phyloP scores from a whole-genome alignment of 2,113 vertebrate species.

The Rhabdomys dilectus region DNA sequence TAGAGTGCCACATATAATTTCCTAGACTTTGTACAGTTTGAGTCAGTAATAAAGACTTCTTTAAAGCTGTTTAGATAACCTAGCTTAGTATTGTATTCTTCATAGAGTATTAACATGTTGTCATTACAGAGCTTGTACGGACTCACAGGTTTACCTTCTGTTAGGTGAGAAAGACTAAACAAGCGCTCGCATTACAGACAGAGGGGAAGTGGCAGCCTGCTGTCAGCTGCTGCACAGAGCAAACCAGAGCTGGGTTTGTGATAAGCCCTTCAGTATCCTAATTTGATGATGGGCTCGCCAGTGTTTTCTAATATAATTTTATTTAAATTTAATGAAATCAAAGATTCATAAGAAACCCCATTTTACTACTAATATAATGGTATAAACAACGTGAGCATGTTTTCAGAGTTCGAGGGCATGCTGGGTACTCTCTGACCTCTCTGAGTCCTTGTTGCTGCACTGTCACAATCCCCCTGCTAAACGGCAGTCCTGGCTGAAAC shows the following conservation, averaged over 20 bases:
- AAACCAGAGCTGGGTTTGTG: background rate
- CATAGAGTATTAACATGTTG: background rate
- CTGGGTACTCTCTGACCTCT: background rate
- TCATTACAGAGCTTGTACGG: constrained; percentile 38
- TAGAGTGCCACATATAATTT: constrained; percentile 44
- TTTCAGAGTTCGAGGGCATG: background rate
- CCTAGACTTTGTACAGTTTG: constrained; percentile 53
- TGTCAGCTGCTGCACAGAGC: background rate
- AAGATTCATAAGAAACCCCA: background rate
- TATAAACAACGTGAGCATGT: background rate
- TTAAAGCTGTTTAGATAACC: constrained; percentile 53
- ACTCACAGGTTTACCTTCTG: background rate
- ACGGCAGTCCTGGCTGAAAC: background rate
- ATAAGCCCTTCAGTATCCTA: constrained; percentile 20
- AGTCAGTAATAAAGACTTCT: constrained; percentile 36
- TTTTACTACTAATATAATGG: background rate
- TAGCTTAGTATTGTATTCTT: constrained; percentile 44
- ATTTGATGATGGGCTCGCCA: background rate
- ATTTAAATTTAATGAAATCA: constrained; percentile 39
- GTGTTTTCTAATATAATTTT: background rate
- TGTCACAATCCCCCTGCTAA: accelerated
- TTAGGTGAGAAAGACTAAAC: constrained; percentile 5
- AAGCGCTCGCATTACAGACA: background rate
- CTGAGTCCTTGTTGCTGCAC: background rate
- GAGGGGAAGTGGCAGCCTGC: background rate